A percentile compares a stretch with the other conserved stretches of the same genome.
Evolutionary conservation across 2,113 vertebrate species (phyloP).

Genomic region (Scortum barcoo): DNA sequence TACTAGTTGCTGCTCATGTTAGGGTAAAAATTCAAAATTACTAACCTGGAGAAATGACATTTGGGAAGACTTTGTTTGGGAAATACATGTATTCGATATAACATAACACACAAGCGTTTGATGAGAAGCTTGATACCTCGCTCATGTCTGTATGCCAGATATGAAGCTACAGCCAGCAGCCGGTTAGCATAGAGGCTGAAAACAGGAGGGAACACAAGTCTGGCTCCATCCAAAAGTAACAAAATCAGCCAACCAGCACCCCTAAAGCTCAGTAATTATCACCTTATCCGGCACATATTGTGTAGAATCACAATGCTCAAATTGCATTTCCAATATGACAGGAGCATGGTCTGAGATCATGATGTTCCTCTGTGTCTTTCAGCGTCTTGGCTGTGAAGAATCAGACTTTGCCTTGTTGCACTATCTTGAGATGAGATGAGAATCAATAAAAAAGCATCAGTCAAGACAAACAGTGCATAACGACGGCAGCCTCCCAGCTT

Average conservation of each 20-base stretch:
- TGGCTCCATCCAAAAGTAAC: conserved; percentile 14
- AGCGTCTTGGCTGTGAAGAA: conserved; percentile 7
- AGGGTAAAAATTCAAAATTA: neutral
- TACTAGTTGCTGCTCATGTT: neutral
- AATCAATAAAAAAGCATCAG: conserved; percentile 45
- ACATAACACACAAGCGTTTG: too few species aligned
- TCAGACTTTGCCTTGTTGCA: conserved; percentile 23
- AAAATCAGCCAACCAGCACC: conserved; percentile 5
- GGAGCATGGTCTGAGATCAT: neutral
- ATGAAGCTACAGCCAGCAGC: neutral
- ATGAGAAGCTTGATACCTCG: neutral
- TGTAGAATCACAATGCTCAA: neutral
- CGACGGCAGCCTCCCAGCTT: conserved; percentile 22
- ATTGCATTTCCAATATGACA: conserved; percentile 20
- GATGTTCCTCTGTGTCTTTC: conserved; percentile 2
- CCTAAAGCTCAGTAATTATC: conserved; percentile 22
- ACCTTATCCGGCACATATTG: neutral
- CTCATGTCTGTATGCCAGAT: neutral
- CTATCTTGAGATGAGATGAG: conserved; percentile 9
- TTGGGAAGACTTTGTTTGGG: neutral
- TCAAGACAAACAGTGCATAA: conserved; percentile 42
- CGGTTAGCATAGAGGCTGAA: conserved; percentile 21
- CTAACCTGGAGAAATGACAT: neutral
- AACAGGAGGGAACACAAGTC: neutral
- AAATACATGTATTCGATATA: neutral